Evolutionary conservation across 2,888 invertebrate genomes (phyloP).

Genomic region (Ormyrus nitidulus): DNA sequence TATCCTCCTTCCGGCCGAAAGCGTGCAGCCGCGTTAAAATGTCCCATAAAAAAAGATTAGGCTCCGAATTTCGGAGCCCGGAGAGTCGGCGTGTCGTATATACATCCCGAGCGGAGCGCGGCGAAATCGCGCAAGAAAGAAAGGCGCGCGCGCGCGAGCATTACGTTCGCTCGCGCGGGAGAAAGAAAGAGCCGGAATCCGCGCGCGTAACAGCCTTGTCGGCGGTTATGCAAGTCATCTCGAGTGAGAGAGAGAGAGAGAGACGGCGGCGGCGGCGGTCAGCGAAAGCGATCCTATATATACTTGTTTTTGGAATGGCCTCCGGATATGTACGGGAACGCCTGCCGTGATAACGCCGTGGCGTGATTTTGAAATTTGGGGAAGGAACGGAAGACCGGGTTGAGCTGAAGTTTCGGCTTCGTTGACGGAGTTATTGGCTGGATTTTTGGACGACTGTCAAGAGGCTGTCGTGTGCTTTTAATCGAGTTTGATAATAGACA

Average conservation of each 20-base stretch:
- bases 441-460: too few relatives aligned
- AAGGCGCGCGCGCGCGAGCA: background rate
- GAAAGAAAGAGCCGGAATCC: conserved; percentile 34
- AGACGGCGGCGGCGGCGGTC: conserved; percentile 59
- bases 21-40: too few relatives aligned
- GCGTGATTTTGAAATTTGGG: too few relatives aligned
- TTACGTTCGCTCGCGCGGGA: background rate
- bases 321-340: background rate
- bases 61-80: too few relatives aligned
- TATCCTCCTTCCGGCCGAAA: too few relatives aligned
- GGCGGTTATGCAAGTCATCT: conserved; percentile 62
- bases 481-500: too few relatives aligned
- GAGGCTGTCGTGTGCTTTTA: too few relatives aligned
- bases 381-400: too few relatives aligned
- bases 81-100: background rate
- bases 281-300: conserved; percentile 68
- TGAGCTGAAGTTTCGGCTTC: too few relatives aligned
- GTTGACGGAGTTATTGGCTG: too few relatives aligned
- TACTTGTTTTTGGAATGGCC: conserved; percentile 51
- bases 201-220: conserved; percentile 51
- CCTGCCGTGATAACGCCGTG: too few relatives aligned
- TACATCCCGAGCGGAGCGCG: background rate
- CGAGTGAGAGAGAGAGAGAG: conserved; percentile 31
- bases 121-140: conserved; percentile 23
- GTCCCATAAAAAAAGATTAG: too few relatives aligned